phyloP scores from a whole-genome alignment of 2,113 vertebrate genomes.

The Pteropus alecto region DNA sequence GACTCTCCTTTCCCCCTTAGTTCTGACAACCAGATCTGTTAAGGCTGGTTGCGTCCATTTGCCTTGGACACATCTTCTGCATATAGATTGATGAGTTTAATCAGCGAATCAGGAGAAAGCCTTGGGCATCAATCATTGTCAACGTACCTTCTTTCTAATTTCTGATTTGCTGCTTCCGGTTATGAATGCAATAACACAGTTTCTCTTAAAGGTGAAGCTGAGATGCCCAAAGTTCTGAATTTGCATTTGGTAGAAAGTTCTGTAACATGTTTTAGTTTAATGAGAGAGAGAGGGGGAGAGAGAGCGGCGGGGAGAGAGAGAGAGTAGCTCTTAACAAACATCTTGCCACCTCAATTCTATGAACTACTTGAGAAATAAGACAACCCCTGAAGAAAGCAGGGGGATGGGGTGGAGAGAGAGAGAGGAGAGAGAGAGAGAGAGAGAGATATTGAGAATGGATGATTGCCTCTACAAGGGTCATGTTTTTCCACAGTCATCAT shows the following conservation, averaged over 20 bases:
- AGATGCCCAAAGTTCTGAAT: conserved; percentile 52
- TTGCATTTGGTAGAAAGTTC: conserved; percentile 21
- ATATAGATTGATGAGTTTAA: conserved; percentile 99
- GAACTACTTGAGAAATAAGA: too few relatives aligned
- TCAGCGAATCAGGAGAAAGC: conserved; percentile 96
- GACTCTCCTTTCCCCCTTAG: conserved; percentile 81
- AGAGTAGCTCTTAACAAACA: too few relatives aligned
- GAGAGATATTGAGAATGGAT: not conserved
- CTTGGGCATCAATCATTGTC: conserved; percentile 96
- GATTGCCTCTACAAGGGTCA: not conserved
- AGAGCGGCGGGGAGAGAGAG: too few relatives aligned
- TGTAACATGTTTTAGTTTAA: not conserved
- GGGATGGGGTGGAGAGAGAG: too few relatives aligned
- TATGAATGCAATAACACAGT: conserved; percentile 82
- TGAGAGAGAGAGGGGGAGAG: not conserved
- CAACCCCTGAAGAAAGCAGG: too few relatives aligned
- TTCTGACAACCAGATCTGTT: conserved; percentile 92
- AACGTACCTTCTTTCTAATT: conserved; percentile 85
- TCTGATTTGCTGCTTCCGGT: conserved; percentile 88
- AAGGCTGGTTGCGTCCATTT: conserved; percentile 97
- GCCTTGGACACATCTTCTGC: conserved; percentile 91
- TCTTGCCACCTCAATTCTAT: too few relatives aligned
- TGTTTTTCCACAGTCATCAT: not conserved
- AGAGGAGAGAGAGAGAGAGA: not conserved
- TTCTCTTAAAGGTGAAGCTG: conserved; percentile 69